Evolutionary conservation across 2,888 invertebrate species (phyloP).

Genomic region (Metallyticus violacea): DNA sequence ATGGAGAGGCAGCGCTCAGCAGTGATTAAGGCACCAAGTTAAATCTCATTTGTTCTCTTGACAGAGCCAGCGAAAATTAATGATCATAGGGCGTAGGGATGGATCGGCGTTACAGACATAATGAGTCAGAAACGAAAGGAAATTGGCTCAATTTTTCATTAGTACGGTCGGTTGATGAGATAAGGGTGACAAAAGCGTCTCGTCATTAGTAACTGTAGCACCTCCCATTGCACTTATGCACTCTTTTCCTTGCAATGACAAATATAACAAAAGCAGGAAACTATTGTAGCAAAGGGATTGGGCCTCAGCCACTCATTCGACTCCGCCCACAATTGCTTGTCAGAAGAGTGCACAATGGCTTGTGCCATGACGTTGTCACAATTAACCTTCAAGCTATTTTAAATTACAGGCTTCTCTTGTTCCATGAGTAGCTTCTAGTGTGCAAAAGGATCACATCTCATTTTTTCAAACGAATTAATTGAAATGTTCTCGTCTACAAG

Average conservation of each 20-base stretch:
- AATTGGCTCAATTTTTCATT: slow-evolving; percentile 36
- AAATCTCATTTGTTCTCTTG: slow-evolving; percentile 3
- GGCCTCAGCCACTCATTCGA: not conserved
- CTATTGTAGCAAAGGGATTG: not conserved
- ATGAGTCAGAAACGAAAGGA: slow-evolving; percentile 36
- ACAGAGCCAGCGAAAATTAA: slow-evolving; percentile 21
- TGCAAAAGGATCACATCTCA: too few species aligned
- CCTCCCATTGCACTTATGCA: not conserved
- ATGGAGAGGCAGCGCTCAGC: too few species aligned
- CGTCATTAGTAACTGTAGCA: not conserved
- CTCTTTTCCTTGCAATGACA: too few species aligned
- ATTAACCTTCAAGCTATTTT: too few species aligned
- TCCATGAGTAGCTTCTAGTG: too few species aligned
- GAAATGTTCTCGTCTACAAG: too few species aligned
- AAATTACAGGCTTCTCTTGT: too few species aligned
- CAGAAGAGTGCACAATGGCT: too few species aligned
- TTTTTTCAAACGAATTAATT: too few species aligned
- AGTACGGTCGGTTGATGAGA: not conserved
- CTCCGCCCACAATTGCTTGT: not conserved
- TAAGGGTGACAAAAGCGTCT: not conserved
- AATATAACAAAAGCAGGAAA: not conserved
- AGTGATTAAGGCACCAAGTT: not conserved
- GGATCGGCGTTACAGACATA: slow-evolving; percentile 28
- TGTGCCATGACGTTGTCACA: too few species aligned
- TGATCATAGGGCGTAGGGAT: slow-evolving; percentile 25